phyloP scores from a whole-genome alignment of 92 coral and sea anemone genomes.

The Bergia puertoricense region DNA sequence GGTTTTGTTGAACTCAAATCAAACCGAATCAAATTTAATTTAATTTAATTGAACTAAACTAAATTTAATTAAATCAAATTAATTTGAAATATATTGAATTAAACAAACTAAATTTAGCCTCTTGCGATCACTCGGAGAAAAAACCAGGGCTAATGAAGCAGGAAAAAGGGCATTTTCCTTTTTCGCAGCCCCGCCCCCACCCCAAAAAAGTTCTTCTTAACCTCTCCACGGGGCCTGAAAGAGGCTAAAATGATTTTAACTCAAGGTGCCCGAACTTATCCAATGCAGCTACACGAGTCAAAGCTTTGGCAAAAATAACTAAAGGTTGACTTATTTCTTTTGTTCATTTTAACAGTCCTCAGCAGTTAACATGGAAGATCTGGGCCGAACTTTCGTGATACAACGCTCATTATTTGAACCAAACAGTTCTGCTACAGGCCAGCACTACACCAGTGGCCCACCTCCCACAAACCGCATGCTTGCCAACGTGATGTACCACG shows the following conservation, averaged over 20 bases:
- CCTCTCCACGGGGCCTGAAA: too few relatives aligned
- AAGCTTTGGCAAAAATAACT: too few relatives aligned
- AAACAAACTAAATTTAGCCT: too few relatives aligned
- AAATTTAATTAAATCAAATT: not conserved
- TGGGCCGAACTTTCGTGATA: not conserved
- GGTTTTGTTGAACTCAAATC: too few relatives aligned
- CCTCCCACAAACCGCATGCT: slow-evolving; percentile 7
- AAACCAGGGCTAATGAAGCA: too few relatives aligned
- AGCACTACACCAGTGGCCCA: slow-evolving; percentile 24
- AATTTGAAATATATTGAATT: not conserved
- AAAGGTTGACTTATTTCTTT: not conserved
- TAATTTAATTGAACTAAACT: too few relatives aligned
- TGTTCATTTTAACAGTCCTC: not conserved
- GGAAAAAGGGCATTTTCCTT: too few relatives aligned
- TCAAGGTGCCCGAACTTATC: not conserved
- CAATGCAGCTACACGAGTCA: not conserved
- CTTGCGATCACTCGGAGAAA: too few relatives aligned
- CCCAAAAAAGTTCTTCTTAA: too few relatives aligned
- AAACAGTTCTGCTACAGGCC: slow-evolving; percentile 5
- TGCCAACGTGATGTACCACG: slow-evolving; percentile 38
- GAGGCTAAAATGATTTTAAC: not conserved
- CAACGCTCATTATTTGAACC: not conserved
- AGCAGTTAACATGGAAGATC: slow-evolving; percentile 5
- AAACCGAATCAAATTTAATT: too few relatives aligned
- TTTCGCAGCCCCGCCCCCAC: too few relatives aligned